Conservation (phyloP, 1,140 invertebrate genomes). For the Helicoverpa zea region DNA sequence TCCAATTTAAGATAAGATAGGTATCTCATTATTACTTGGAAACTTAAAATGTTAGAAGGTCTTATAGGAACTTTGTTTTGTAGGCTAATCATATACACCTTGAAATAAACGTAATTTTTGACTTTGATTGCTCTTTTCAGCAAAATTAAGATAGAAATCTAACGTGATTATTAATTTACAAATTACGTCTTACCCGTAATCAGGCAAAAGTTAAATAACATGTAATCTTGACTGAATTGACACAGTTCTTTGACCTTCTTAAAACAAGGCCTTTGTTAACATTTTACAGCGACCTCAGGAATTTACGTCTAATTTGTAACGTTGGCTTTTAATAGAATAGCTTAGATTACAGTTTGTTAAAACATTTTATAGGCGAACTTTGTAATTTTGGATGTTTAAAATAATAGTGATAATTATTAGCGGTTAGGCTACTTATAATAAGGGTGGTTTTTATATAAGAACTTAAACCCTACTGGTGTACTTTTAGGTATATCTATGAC, state of each 20-base stretch:
- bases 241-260: slow-evolving; percentile 4
- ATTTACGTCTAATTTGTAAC: slow-evolving; percentile 11
- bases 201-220: not conserved
- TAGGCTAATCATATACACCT: no score
- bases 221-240: not conserved
- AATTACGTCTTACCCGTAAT: not conserved
- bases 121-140: no score
- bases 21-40: no score
- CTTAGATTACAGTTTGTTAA: not conserved
- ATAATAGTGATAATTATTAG: no score
- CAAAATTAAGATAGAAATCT: not conserved
- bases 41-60: no score
- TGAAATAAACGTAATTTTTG: no score
- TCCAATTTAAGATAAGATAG: no score
- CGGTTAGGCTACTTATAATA: no score
- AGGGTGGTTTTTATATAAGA: no score
- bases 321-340: not conserved
- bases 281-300: not conserved
- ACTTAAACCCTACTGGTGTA: no score
- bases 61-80: no score
- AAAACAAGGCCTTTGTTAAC: not conserved
- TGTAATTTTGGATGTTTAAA: not conserved
- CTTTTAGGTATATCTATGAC: no score
- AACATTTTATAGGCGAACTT: not conserved
- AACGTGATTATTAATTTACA: not conserved